phyloP scores from a whole-genome alignment of 2,888 invertebrate species.

The Parnassius apollo region DNA sequence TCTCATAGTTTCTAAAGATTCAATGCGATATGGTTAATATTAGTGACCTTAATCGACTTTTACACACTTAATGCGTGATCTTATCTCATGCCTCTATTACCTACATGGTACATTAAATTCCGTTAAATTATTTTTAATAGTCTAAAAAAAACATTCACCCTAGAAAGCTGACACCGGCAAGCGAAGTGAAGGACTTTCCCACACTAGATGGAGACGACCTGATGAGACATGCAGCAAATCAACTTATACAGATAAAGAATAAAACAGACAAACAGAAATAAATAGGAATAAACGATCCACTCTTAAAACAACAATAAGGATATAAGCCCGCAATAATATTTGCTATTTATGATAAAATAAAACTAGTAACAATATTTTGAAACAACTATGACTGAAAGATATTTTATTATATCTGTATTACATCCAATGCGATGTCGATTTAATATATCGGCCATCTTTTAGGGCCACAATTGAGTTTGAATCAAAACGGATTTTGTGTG shows the following conservation, averaged over 20 bases:
- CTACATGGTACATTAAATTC: too few species aligned
- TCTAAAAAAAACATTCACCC: too few species aligned
- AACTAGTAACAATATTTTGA: conserved; percentile 19
- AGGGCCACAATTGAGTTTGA: conserved; percentile 24
- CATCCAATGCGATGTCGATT: conserved; percentile 22
- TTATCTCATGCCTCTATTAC: too few species aligned
- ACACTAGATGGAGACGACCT: too few species aligned
- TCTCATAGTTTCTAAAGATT: background rate
- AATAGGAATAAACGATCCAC: conserved; percentile 2
- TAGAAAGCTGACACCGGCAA: too few species aligned
- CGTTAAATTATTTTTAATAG: too few species aligned
- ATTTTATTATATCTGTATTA: conserved; percentile 4
- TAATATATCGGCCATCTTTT: conserved; percentile 23
- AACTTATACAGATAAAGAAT: background rate
- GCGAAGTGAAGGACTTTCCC: too few species aligned
- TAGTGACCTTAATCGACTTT: too few species aligned
- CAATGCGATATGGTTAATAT: background rate
- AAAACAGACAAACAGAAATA: background rate
- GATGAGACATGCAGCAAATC: too few species aligned
- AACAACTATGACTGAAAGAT: conserved; percentile 13
- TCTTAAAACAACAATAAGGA: conserved; percentile 13
- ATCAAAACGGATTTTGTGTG: conserved; percentile 23
- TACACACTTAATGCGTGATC: too few species aligned
- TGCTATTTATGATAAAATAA: conserved; percentile 14
- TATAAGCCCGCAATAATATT: conserved; percentile 16